Evolutionary conservation across 1,140 invertebrate genomes (phyloP).

Genomic region (Lepeophtheirus salmonis): DNA sequence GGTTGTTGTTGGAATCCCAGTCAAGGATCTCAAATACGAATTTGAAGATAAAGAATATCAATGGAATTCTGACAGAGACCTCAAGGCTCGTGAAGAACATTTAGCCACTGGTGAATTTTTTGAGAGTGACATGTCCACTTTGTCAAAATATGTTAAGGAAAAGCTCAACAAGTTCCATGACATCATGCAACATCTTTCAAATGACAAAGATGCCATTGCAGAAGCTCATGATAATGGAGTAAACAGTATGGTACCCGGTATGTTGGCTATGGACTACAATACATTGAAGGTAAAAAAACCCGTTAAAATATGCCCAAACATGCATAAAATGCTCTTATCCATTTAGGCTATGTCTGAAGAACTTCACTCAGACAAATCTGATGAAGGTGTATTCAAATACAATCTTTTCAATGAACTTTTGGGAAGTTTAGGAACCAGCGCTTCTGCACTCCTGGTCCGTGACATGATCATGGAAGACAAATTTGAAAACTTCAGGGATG

Average conservation of each 20-base stretch:
- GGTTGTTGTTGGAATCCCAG: neutral
- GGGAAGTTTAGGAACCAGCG: conserved; percentile 11
- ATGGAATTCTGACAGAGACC: conserved; percentile 14
- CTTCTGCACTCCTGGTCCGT: conserved; percentile 12
- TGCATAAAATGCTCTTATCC: too few species aligned
- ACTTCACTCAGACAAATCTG: conserved; percentile 10
- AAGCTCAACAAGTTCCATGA: neutral
- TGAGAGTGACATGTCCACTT: neutral
- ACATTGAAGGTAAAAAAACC: neutral
- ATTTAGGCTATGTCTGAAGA: conserved; percentile 1
- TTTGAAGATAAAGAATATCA: conserved; percentile 7
- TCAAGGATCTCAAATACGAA: conserved; percentile 8
- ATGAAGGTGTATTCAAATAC: conserved; percentile 1
- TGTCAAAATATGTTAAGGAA: neutral
- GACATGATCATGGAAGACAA: conserved; percentile 9
- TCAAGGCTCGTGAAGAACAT: conserved; percentile 8
- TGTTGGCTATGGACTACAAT: conserved; percentile 13
- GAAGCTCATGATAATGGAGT: conserved; percentile 8
- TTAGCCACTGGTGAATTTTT: conserved; percentile 6
- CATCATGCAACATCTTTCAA: neutral
- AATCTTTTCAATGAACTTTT: conserved; percentile 16
- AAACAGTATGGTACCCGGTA: neutral
- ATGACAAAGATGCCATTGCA: conserved; percentile 1
- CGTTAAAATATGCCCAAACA: neutral
- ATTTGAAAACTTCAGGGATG: conserved; percentile 9